Percentiles rank a stretch among this genome's conserved stretches.
Conservation (phyloP, 2,113 vertebrate genomes). For the Bombycilla garrulus region DNA sequence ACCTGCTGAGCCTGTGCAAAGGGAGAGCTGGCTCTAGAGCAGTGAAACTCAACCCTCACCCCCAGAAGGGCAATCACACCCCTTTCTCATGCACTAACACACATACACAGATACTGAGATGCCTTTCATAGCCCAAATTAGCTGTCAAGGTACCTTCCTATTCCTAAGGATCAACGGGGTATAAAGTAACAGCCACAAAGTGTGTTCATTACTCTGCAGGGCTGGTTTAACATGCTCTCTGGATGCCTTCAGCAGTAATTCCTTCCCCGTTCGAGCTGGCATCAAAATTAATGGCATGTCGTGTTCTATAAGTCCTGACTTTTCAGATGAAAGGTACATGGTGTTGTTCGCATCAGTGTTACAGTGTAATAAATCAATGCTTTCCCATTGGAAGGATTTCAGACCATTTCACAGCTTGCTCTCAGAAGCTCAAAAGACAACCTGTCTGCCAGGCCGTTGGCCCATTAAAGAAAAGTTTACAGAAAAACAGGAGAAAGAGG, state of each 20-base stretch:
- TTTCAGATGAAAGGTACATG: conserved; percentile 61
- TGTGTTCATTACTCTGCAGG: conserved; percentile 16
- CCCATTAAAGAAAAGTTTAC: neutral
- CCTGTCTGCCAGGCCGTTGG: neutral
- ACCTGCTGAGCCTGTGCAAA: neutral
- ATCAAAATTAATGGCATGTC: conserved; percentile 62
- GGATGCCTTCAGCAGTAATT: conserved; percentile 42
- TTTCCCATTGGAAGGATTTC: conserved; percentile 35
- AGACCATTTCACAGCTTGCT: neutral
- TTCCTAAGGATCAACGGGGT: conserved; percentile 4
- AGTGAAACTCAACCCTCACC: neutral
- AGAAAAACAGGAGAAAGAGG: neutral
- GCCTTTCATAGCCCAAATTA: neutral
- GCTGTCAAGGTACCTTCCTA: neutral
- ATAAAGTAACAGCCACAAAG: conserved; percentile 4
- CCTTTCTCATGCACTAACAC: neutral
- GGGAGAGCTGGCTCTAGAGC: neutral
- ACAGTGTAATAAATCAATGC: conserved; percentile 60
- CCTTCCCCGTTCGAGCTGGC: conserved; percentile 34
- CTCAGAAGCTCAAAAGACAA: neutral
- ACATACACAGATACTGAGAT: neutral
- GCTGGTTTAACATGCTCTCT: conserved; percentile 45
- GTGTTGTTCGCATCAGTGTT: conserved; percentile 25
- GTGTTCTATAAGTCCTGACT: conserved; percentile 56
- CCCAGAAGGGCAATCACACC: neutral